These are phyloP conservation scores for Pampus argenteus DNA, from an alignment of 2,797 vertebrate species.

Conservation along the genomic window DNA sequence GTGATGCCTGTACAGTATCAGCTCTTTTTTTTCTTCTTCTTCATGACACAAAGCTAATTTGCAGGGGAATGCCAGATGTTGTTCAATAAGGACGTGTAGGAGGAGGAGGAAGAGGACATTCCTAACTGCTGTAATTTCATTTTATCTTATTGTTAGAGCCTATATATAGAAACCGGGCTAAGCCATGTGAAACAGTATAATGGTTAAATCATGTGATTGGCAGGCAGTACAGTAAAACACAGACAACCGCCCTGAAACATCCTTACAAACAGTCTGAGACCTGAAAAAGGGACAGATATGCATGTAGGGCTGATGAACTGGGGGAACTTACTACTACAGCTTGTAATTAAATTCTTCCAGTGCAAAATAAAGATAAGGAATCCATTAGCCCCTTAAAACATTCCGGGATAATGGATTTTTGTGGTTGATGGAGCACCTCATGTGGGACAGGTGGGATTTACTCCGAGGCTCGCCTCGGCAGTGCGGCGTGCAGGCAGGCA, in stretches of 20 bases:
- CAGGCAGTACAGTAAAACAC: conserved; percentile 49
- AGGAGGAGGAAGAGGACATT: conserved; percentile 3
- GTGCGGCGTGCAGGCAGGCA: conserved; percentile 45
- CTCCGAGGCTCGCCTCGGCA: conserved; percentile 58
- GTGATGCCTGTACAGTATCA: background rate
- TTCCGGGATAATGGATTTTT: conserved; percentile 81
- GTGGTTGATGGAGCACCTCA: conserved; percentile 82
- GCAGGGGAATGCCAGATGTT: conserved; percentile 31
- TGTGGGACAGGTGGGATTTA: conserved; percentile 83
- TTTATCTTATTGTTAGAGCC: conserved; percentile 22
- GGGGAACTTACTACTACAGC: conserved; percentile 57
- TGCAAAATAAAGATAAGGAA: conserved; percentile 87
- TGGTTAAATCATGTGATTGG: conserved; percentile 32
- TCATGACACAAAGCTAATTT: conserved; percentile 30
- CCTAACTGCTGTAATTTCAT: conserved; percentile 13
- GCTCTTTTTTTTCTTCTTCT: conserved; percentile 10
- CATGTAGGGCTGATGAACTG: conserved; percentile 69
- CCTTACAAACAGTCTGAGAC: conserved; percentile 44
- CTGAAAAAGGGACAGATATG: conserved; percentile 64
- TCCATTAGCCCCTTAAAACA: conserved; percentile 86
- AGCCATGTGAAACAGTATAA: conserved; percentile 20
- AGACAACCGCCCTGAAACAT: conserved; percentile 48
- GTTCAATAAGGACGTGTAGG: background rate
- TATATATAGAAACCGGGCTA: conserved; percentile 6
- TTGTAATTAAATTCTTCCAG: conserved; percentile 80